Base-by-base conservation (phyloP, 2,113 vertebrate species). In the Spea multiplicata region DNA sequence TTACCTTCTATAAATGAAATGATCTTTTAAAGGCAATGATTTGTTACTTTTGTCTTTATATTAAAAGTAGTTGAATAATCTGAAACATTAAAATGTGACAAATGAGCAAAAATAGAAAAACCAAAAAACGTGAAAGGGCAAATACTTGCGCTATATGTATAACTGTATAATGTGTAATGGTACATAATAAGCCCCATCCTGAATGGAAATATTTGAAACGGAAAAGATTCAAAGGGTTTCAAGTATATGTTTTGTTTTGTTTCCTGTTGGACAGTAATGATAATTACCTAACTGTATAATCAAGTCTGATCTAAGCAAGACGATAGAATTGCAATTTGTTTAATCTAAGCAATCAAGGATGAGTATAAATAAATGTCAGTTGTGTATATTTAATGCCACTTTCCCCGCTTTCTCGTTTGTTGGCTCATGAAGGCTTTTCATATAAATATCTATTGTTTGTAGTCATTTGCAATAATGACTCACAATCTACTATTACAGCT, bases 241-340 rank as follows among this genome's bases (percentile, higher is more conserved):
- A 61, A 14, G 59, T 61, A 61, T 30, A 61, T 12, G 14, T 50
- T 65, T 78, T 65, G 47, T 59, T 78, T 52, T 9, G 6, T 64
- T 61, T 65, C 52, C 50, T n/a, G 76, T 78, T 72, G 76, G 76
- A 66, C 68, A 72, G 48, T 69, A 62, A 62, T 64, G 69, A 65
- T 78, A 78, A 78, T 78, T 71, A 71, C 30, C 69, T 71, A 78
- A 78, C 71, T 78, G 71, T 61, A 78, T 55, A 72, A 78, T 78
- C 69, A 72, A 30, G 48, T 66, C 44, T 14, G 59, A 72, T 78
- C 61, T 66, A 71, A 66, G 69, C 49, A 46, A 45, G 53, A 66
- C 64, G 66, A 30, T 52, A 45, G 8, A 13, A 71, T 70, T 68
- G 74, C 74, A 69, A 61, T 69, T 76, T 44, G 66, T 69, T 50